phyloP scores from a whole-genome alignment of 2,888 invertebrate genomes.

The Coronaproctus castanopsis region DNA sequence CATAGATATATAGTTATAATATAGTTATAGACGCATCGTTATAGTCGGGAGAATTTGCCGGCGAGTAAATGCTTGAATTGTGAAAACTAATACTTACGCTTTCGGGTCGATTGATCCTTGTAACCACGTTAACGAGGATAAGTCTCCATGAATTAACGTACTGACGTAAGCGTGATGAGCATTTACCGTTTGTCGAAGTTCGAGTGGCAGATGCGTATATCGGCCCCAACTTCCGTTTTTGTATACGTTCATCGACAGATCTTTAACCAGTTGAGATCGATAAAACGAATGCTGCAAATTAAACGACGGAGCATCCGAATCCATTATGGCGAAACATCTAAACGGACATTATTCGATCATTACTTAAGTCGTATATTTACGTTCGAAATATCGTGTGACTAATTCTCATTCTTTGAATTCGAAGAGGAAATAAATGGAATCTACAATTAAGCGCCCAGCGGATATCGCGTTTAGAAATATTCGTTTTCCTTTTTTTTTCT shows the following conservation, averaged over 20 bases:
- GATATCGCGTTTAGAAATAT: too few relatives aligned
- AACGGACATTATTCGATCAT: too few relatives aligned
- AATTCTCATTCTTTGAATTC: too few relatives aligned
- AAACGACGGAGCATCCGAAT: constrained; percentile 40
- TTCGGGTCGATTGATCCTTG: constrained; percentile 35
- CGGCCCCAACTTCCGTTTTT: constrained; percentile 52
- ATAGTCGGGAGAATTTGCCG: too few relatives aligned
- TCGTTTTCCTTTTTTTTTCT: too few relatives aligned
- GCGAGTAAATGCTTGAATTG: too few relatives aligned
- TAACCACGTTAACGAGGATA: constrained; percentile 64
- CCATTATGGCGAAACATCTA: constrained; percentile 38
- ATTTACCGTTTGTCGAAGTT: constrained; percentile 29
- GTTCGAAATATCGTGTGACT: too few relatives aligned
- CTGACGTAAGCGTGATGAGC: constrained; percentile 55
- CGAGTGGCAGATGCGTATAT: constrained; percentile 57
- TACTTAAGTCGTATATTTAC: too few relatives aligned
- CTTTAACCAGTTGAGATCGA: constrained; percentile 41
- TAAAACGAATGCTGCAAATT: constrained; percentile 42
- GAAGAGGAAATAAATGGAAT: too few relatives aligned
- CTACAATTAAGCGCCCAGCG: too few relatives aligned
- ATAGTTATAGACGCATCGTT: too few relatives aligned
- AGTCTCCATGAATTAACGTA: constrained; percentile 57
- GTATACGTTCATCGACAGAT: constrained; percentile 60
- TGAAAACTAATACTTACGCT: constrained; percentile 3
- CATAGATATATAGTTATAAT: too few relatives aligned